Evolutionary conservation across 2,797 vertebrate genomes (phyloP).

Genomic region (Phalanger gymnotis): DNA sequence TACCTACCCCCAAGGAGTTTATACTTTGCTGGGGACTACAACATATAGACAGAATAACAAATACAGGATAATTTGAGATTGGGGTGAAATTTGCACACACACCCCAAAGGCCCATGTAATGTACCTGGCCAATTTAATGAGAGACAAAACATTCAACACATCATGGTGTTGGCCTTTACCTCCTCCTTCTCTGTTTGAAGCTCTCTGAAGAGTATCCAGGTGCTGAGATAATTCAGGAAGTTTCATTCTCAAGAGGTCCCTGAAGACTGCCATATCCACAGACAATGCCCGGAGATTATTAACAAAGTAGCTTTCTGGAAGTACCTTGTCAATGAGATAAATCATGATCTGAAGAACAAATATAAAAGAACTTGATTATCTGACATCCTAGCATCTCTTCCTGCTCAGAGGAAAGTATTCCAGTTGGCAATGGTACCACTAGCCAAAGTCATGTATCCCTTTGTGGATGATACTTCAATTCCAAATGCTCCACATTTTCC

Average conservation of each 20-base stretch:
- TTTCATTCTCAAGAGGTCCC: slow-evolving; percentile 95
- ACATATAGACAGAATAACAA: not conserved
- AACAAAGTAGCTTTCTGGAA: slow-evolving; percentile 99
- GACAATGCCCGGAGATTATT: slow-evolving; percentile 97
- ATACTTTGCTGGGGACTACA: not conserved
- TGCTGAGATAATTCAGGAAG: slow-evolving; percentile 96
- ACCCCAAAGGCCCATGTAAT: not conserved
- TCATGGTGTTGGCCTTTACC: slow-evolving; percentile 82
- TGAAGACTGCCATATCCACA: slow-evolving; percentile 99
- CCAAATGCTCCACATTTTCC: slow-evolving; percentile 31
- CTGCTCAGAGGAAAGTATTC: not conserved
- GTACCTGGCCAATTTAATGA: not conserved
- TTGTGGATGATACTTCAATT: not conserved
- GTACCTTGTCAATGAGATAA: slow-evolving; percentile 98
- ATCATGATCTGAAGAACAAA: slow-evolving; percentile 94
- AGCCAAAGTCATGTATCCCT: slow-evolving; percentile 30
- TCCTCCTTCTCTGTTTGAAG: slow-evolving; percentile 95
- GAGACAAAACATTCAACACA: not conserved
- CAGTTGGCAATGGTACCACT: not conserved
- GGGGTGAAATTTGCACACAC: not conserved
- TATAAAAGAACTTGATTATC: slow-evolving; percentile 50
- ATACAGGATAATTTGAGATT: not conserved
- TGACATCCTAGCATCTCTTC: not conserved
- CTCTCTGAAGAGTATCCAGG: slow-evolving; percentile 94
- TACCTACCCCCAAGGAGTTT: not conserved